Evolutionary conservation across 1,140 invertebrate genomes (phyloP), one percentile per base, ranked within the genome.

Genomic region (Drosophila takahashii): DNA sequence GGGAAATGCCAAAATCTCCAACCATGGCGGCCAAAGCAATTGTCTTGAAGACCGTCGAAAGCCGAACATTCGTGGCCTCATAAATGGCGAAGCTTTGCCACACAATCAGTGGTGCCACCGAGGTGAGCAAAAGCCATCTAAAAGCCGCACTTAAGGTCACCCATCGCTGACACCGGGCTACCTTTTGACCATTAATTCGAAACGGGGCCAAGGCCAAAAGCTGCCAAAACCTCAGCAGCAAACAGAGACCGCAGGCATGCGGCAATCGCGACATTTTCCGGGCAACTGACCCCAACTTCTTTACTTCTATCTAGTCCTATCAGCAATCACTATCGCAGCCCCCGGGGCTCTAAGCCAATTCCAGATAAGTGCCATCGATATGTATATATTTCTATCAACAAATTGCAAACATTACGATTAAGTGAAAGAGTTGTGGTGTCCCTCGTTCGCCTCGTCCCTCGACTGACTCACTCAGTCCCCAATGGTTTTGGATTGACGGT

Each of bases 371-470:
- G 79, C 50, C 51, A 44, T 70, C 64, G 64, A 70, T 57, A 70
- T 56, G 66, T 69, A 70, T 56, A 62, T 69, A 70, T 83, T 77
- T 65, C 73, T 61, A 75, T 79, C 67, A 75, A 79, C 65, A 71
- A 77, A 85, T 80, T 64, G 59, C 72, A 77, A 80, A 57, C 76
- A 79, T 67, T 84, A 67, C 77, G 74, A 79, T 79, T 79, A 70
- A 29, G 56, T 69, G 64, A 48, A 65, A 70, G 54, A 57, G 42
- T 45, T 52, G 47, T 34, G 32, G 36, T 52, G 32, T 69, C 53
- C 44, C 41, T 8, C 27, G 45, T 13, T 45, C 22, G 10, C 7
- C 22, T 7, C 29, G 7, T 22, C 27, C n/a, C 47, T 29, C n/a
- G 13, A 52, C 50, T 44, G 36, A 34, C 60, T 77, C 69, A 65